Base-by-base conservation (phyloP, 1,140 invertebrate genomes). In the Aphelinus certus region DNA sequence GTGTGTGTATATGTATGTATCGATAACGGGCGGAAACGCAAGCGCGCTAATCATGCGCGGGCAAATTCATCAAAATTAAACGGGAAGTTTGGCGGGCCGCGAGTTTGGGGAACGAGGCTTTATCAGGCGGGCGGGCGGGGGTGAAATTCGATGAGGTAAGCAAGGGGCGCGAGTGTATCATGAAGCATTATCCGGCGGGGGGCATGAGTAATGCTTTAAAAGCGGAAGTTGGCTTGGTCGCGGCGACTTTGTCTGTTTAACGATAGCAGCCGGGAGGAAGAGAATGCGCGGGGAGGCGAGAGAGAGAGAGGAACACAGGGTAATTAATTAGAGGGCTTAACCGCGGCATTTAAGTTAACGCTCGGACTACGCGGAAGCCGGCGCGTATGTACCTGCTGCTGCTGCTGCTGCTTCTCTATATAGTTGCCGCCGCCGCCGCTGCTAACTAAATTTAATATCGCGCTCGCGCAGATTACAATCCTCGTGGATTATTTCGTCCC, bases 381-480 rank as follows among this genome's bases (percentile, higher is more conserved):
- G 58, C 71, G 61, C 45, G 64, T 62, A 79, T 72, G 64, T 76
- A 78, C 79, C 76, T 81, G 75, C 76, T 71, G 76, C 79, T 76
- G 76, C 66, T 63, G 48, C n/a, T 3, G 26, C 26, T 26, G n/a
- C n/a, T n/a, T n/a, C n/a, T 26, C 26, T 26, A 0, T 26, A 26
- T 26, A 26, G 26, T 26, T 26, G 26, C 26, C 26, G 26, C 26
- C 26, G 26, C 26, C 26, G 26, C 26, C 51, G 53, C 60, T 71
- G 77, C 79, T 79, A 83, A 84, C 83, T 84, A 83, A 85, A 85
- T 85, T 85, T 84, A 85, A 85, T 84, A 83, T 83, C 78, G 77
- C 77, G 79, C 81, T 83, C 78, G 77, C 77, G 79, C 81, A 79
- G 81, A 84, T 84, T 84, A 83, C 81, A 83, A 84, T 84, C 79